These are phyloP conservation scores for Lithophane ornitopus DNA, from an alignment of 2,888 invertebrate species.

Conservation along the genomic window DNA sequence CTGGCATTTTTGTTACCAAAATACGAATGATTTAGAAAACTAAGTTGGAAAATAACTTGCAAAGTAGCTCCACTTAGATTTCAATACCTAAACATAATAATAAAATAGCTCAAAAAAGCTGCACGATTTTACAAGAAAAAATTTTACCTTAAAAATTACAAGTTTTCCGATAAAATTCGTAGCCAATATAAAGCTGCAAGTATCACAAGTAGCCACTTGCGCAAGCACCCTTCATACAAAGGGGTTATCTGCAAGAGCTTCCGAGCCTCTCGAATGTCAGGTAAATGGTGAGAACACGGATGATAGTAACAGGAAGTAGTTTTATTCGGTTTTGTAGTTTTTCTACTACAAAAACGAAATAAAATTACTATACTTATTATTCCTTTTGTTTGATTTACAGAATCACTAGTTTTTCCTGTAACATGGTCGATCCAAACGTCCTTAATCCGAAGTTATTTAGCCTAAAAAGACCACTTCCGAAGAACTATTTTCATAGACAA, in stretches of 20 bases:
- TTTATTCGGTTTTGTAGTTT: neutral
- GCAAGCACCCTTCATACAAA: conserved; percentile 76
- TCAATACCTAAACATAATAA: too few relatives aligned
- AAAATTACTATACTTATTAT: neutral
- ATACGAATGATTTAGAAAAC: neutral
- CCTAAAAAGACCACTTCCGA: neutral
- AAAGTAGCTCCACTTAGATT: accelerated
- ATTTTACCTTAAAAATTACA: neutral
- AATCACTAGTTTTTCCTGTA: neutral
- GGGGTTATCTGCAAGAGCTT: conserved; percentile 74
- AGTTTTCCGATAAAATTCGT: conserved; percentile 66
- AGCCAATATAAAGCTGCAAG: conserved; percentile 58
- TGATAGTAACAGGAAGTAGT: conserved; percentile 20
- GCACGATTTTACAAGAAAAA: neutral
- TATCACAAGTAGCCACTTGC: conserved; percentile 62
- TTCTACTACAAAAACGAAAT: neutral
- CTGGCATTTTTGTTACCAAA: too few relatives aligned
- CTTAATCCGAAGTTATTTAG: neutral
- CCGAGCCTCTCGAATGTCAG: conserved; percentile 68
- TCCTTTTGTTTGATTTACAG: neutral
- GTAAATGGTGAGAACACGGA: conserved; percentile 60
- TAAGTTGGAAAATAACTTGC: neutral
- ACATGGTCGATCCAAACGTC: too few relatives aligned
- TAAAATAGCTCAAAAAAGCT: neutral
- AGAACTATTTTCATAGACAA: neutral